phyloP scores from a whole-genome alignment of 2,888 invertebrate species.

The Rhyacophila evoluta region DNA sequence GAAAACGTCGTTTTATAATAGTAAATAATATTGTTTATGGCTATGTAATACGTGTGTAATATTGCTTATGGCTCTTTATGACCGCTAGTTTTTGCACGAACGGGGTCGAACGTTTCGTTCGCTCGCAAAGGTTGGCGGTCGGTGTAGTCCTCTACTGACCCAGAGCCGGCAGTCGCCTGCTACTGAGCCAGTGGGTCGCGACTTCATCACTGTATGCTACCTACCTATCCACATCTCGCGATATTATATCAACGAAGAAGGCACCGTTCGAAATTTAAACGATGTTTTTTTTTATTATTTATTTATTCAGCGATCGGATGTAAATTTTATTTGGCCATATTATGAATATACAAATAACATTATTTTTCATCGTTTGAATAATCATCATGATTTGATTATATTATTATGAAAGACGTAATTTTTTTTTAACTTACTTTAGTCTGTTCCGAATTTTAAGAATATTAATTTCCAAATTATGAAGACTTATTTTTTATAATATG shows the following conservation, averaged over 20 bases:
- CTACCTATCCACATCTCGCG: not conserved
- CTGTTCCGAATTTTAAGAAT: no score
- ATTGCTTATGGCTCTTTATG: not conserved
- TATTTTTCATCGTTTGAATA: no score
- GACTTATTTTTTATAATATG: no score
- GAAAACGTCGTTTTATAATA: not conserved
- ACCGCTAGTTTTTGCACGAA: not conserved
- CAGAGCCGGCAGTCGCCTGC: constrained; percentile 5
- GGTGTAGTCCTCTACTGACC: not conserved
- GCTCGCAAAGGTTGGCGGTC: constrained; percentile 13
- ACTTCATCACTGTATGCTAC: not conserved
- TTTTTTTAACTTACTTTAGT: no score
- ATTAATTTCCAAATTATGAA: no score
- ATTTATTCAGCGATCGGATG: not conserved
- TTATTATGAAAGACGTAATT: no score
- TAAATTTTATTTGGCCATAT: not conserved
- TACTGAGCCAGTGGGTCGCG: constrained; percentile 22
- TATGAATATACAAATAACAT: not conserved
- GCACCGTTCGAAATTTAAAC: not conserved
- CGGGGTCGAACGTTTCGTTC: not conserved
- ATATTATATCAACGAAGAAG: constrained; percentile 4
- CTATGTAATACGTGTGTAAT: not conserved
- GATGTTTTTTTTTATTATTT: not conserved
- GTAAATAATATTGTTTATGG: not conserved
- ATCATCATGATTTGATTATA: no score